Conservation (phyloP, 2,888 invertebrate species). For the Cheilosia vernalis region DNA sequence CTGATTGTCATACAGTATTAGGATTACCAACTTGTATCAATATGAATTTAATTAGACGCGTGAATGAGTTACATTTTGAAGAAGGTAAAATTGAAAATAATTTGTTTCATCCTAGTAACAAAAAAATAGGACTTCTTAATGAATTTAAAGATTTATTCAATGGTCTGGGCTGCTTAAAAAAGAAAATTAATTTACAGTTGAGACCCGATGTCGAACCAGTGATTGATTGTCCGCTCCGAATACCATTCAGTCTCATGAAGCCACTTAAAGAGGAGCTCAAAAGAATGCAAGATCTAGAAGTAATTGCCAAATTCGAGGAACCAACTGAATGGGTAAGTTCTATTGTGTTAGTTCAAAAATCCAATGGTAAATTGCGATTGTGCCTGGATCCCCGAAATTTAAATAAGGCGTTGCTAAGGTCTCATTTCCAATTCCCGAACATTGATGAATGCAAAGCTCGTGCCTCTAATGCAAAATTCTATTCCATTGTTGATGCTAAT, state of each 20-base stretch:
- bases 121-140: no score
- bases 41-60: no score
- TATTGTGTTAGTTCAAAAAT: slow-evolving; percentile 62
- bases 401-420: slow-evolving; percentile 60
- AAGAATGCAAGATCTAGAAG: neutral
- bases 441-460: slow-evolving; percentile 43
- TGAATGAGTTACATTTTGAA: no score
- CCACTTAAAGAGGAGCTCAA: neutral
- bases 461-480: slow-evolving; percentile 30
- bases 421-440: slow-evolving; percentile 43
- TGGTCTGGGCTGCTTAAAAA: no score
- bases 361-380: slow-evolving; percentile 61
- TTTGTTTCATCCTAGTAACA: no score
- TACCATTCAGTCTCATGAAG: slow-evolving; percentile 18
- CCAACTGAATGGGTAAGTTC: slow-evolving; percentile 73
- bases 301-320: slow-evolving; percentile 51
- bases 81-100: no score
- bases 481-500: slow-evolving; percentile 43
- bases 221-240: neutral
- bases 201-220: no score
- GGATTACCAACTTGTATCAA: no score
- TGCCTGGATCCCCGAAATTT: slow-evolving; percentile 69
- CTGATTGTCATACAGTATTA: no score
- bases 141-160: no score
- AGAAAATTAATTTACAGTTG: no score